Evolutionary conservation across 2,113 vertebrate species (phyloP).

Genomic region (zebrafish (Danio rerio)): GRCz12tu NC_133176.1:10102001-10102500

Average conservation of each 20-base stretch:
- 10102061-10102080: conserved; percentile 3
- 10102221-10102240: conserved; percentile 12
- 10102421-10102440: conserved; percentile 16
- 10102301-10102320: conserved; percentile 38
- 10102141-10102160: conserved; percentile 12
- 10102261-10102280: background rate
- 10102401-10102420: conserved; percentile 15
- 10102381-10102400: conserved; percentile 9
- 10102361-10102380: background rate
- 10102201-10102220: conserved; percentile 57
- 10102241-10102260: background rate
- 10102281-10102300: conserved; percentile 20
- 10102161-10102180: conserved; percentile 52
- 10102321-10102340: conserved; percentile 1
- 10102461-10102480: conserved; percentile 41
- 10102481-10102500: conserved; percentile 6
- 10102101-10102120: background rate
- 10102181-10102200: conserved; percentile 33
- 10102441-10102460: conserved; percentile 33
- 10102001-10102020: background rate
- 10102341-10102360: conserved; percentile 4
- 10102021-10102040: background rate
- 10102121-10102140: conserved; percentile 8
- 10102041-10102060: background rate
- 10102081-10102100: background rate